These are phyloP conservation scores for Kuschelorhynchus macadamiae DNA, from an alignment of 2,888 invertebrate species.

Conservation along the genomic window DNA sequence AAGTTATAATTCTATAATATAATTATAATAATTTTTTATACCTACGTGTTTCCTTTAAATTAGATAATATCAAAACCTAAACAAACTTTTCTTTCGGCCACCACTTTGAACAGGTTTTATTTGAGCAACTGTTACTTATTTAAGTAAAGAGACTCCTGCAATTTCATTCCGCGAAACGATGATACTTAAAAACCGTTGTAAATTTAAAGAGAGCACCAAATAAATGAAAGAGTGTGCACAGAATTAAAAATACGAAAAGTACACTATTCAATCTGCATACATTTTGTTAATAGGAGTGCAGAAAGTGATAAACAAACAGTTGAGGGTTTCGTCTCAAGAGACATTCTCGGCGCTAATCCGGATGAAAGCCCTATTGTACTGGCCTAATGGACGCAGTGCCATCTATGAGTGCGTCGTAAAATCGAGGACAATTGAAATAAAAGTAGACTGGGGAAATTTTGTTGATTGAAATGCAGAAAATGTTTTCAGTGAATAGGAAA, in stretches of 20 bases:
- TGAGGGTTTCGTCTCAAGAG: slow-evolving; percentile 61
- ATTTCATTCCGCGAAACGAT: background rate
- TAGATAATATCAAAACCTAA: too few species aligned
- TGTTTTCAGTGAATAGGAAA: slow-evolving; percentile 1
- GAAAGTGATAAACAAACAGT: slow-evolving; percentile 60
- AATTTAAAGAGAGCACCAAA: slow-evolving; percentile 28
- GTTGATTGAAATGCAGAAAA: slow-evolving; percentile 65
- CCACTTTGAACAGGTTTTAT: too few species aligned
- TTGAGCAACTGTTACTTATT: too few species aligned
- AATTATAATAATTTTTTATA: too few species aligned
- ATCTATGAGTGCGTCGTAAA: slow-evolving; percentile 55
- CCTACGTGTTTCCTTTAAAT: too few species aligned
- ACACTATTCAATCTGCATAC: slow-evolving; percentile 54
- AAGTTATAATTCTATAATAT: too few species aligned
- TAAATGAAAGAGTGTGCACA: slow-evolving; percentile 34
- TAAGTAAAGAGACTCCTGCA: background rate
- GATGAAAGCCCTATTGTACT: slow-evolving; percentile 66
- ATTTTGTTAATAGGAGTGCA: slow-evolving; percentile 55
- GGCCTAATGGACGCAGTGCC: slow-evolving; percentile 64
- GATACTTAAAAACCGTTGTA: slow-evolving; percentile 21
- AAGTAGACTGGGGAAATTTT: slow-evolving; percentile 61
- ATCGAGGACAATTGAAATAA: slow-evolving; percentile 26
- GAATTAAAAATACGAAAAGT: slow-evolving; percentile 45
- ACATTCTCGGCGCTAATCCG: slow-evolving; percentile 64
- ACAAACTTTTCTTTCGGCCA: too few species aligned